A percentile compares a stretch with the other conserved stretches of the same genome.
phyloP scores from a whole-genome alignment of 2,797 vertebrate genomes.

The Momotus momota region DNA sequence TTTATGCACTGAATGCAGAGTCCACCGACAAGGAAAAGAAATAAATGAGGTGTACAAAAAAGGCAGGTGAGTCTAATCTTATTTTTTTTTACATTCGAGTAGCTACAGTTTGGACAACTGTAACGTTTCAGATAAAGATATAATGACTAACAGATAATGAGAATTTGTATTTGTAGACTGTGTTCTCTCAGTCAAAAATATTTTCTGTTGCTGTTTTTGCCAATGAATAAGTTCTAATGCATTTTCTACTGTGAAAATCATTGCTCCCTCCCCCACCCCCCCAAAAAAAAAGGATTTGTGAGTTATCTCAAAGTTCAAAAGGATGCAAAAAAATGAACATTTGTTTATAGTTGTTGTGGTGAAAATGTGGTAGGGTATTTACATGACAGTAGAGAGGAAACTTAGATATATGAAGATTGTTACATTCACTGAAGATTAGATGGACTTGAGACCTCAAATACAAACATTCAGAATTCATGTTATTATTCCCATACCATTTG shows the following conservation, averaged over 20 bases:
- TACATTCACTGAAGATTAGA: not conserved
- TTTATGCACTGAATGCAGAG: slow-evolving; percentile 79
- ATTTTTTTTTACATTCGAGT: not conserved
- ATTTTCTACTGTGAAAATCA: slow-evolving; percentile 16
- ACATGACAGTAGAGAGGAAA: not conserved
- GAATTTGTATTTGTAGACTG: not conserved
- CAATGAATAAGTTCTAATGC: not conserved
- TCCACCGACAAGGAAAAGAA: slow-evolving; percentile 71
- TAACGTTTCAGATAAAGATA: not conserved
- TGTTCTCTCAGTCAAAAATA: not conserved
- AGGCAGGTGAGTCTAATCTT: slow-evolving; percentile 82
- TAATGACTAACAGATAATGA: not conserved
- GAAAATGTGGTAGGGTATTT: not conserved
- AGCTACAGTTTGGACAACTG: not conserved
- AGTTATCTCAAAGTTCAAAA: not conserved
- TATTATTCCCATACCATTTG: not conserved
- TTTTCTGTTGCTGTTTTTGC: not conserved
- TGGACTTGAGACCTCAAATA: not conserved
- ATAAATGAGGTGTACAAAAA: slow-evolving; percentile 81
- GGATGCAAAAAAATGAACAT: not conserved
- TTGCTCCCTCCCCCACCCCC: not conserved
- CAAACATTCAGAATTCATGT: not conserved
- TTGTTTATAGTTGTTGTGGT: not conserved
- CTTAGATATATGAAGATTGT: not conserved
- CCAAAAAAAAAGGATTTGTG: not conserved